phyloP scores from a whole-genome alignment of 2,113 vertebrate species.

The Pithys albifrons region DNA sequence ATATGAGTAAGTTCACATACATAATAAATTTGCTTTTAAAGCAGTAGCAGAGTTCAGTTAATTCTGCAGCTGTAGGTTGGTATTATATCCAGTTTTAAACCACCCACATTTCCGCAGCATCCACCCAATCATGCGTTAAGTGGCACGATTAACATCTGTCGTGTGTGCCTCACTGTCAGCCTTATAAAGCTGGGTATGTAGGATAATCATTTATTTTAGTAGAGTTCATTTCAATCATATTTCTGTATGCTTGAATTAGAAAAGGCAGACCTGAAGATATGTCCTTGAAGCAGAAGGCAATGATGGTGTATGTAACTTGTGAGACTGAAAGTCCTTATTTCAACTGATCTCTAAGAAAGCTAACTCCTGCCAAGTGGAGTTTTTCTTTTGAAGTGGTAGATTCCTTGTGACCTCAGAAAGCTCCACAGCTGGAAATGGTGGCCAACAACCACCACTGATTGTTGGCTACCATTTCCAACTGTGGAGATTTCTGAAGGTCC shows the following conservation, averaged over 20 bases:
- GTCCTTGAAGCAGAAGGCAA: neutral
- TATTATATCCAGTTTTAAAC: constrained; percentile 2
- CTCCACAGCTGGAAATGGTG: neutral
- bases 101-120: neutral
- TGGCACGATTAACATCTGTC: neutral
- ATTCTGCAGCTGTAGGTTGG: constrained; percentile 1
- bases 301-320: neutral
- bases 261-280: neutral
- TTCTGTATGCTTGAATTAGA: neutral
- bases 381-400: neutral
- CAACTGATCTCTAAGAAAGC: neutral
- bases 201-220: neutral
- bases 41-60: neutral
- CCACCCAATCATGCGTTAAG: constrained; percentile 16
- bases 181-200: neutral
- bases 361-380: neutral
- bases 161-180: neutral
- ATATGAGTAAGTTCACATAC: neutral
- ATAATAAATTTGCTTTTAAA: neutral
- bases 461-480: neutral
- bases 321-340: neutral
- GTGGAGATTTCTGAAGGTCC: neutral
- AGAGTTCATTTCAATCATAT: neutral
- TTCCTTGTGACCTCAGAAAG: neutral
- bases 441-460: neutral